phyloP scores from a whole-genome alignment of 2,113 vertebrate genomes.

The Orcinus orca region DNA sequence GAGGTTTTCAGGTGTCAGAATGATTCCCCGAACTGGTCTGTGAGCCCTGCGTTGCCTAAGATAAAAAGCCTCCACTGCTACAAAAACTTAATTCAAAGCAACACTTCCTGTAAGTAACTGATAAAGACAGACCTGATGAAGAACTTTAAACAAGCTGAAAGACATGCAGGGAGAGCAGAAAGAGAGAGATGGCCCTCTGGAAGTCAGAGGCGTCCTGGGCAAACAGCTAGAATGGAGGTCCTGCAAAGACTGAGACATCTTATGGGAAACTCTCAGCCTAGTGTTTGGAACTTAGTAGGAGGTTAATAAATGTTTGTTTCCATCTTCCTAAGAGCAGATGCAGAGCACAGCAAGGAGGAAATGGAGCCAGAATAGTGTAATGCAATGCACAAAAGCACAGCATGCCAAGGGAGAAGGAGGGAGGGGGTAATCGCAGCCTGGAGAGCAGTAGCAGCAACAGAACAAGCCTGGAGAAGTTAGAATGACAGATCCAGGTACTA shows the following conservation, averaged over 20 bases:
- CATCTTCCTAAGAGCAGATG: conserved; percentile 66
- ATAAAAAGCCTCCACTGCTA: conserved; percentile 30
- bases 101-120: conserved; percentile 12
- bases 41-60: neutral
- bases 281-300: conserved; percentile 63
- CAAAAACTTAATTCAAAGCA: conserved; percentile 25
- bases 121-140: neutral
- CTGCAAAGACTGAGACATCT: neutral
- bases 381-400: conserved; percentile 56
- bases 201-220: neutral
- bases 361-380: conserved; percentile 50
- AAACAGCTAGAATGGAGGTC: neutral
- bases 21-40: neutral
- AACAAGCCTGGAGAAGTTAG: neutral
- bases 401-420: conserved; percentile 34
- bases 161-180: neutral
- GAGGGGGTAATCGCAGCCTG: conserved; percentile 55
- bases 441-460: neutral
- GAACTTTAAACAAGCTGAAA: neutral
- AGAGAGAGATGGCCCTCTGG: neutral
- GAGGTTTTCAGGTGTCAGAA: conserved; percentile 6
- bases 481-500: conserved; percentile 3
- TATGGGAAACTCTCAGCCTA: conserved; percentile 1
- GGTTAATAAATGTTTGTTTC: conserved; percentile 73
- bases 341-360: conserved; percentile 68